Conservation (phyloP, 2,113 vertebrate genomes). For the Oenanthe oenanthe region DNA sequence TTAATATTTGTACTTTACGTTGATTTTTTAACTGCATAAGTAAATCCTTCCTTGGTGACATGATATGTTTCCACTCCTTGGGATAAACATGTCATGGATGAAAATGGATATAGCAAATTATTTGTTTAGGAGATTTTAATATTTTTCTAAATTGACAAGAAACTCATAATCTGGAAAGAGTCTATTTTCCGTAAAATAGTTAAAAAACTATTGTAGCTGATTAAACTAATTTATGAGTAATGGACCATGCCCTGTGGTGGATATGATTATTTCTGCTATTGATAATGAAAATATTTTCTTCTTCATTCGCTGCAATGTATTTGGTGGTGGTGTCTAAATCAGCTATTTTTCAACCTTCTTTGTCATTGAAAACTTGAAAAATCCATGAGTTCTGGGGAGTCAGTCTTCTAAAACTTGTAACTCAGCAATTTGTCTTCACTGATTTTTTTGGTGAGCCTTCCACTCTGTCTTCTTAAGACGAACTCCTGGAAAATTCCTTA, state of each 20-base stretch:
- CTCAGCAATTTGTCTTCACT: not conserved
- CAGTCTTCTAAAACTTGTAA: not conserved
- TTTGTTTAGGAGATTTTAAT: not conserved
- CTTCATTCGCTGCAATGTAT: not conserved
- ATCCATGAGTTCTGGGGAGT: not conserved
- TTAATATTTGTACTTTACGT: not conserved
- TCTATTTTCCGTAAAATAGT: not conserved
- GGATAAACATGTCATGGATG: not conserved
- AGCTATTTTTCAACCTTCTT: not conserved
- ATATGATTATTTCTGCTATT: not conserved
- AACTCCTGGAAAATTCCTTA: not conserved
- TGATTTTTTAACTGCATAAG: not conserved
- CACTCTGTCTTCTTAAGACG: not conserved
- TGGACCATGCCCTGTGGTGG: not conserved
- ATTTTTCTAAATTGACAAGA: not conserved
- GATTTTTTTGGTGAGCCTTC: not conserved
- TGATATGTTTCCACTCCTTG: not conserved
- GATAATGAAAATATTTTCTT: not conserved
- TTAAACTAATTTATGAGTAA: not conserved
- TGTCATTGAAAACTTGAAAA: not conserved
- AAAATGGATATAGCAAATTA: not conserved
- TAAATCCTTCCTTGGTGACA: not conserved
- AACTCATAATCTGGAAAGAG: not conserved
- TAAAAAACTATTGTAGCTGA: not conserved
- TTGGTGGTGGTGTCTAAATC: not conserved